A percentile compares a stretch with the other conserved stretches of the same genome.
phyloP scores from a whole-genome alignment of 2,888 invertebrate genomes.

The Geophilus truncorum region DNA sequence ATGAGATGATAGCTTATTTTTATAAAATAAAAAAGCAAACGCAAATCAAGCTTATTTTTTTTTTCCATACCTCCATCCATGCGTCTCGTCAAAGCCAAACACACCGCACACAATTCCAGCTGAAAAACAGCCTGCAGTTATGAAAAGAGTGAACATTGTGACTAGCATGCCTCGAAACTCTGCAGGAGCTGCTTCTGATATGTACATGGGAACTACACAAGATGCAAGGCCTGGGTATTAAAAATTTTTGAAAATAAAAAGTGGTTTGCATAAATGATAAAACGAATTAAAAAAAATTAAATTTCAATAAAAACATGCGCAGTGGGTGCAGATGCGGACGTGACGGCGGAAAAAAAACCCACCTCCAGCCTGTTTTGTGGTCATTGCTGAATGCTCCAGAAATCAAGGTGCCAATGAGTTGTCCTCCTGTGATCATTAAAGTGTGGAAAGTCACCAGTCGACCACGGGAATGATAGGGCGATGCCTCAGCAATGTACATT shows the following conservation, averaged over 20 bases:
- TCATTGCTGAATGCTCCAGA: conserved; percentile 32
- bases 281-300: conserved; percentile 34
- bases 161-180: conserved; percentile 53
- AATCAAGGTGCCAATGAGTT: conserved; percentile 32
- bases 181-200: conserved; percentile 54
- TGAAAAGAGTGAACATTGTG: conserved; percentile 53
- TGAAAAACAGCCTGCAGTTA: conserved; percentile 55
- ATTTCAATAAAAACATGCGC: conserved; percentile 28
- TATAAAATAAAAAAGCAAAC: too few relatives aligned
- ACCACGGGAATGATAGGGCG: conserved; percentile 35
- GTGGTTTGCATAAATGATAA: neutral
- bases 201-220: conserved; percentile 57
- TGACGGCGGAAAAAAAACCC: neutral
- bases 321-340: neutral
- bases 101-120: conserved; percentile 53
- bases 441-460: conserved; percentile 35
- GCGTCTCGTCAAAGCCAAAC: conserved; percentile 49
- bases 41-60: neutral
- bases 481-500: conserved; percentile 39
- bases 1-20: too few relatives aligned
- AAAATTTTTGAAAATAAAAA: too few relatives aligned
- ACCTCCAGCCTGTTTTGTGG: conserved; percentile 36
- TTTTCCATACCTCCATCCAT: conserved; percentile 54
- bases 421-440: conserved; percentile 36
- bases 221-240: conserved; percentile 53